Evolutionary conservation across 1,140 invertebrate genomes (phyloP), one percentile per base, ranked within the genome.

Genomic region (Zaprionus ornatus): DNA sequence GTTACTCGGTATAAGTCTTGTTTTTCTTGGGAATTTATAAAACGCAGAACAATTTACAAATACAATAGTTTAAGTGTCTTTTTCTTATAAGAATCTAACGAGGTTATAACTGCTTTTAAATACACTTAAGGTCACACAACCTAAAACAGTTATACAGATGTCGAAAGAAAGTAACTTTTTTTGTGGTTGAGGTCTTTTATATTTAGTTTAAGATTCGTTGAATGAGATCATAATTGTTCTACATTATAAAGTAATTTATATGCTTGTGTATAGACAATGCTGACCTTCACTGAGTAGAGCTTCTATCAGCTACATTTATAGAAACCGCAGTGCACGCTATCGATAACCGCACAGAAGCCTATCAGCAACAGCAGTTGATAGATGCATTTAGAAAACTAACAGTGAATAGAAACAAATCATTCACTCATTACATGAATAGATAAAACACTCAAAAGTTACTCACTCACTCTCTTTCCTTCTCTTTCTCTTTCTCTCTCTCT

Each of bases 41-140:
- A 50, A 21, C 45, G 1, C 19, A 57, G 10, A 21, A 32, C 23
- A 29, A 40, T 12, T 66, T 40, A 19, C 2, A 23, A 48, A 21
- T 50, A 50, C 45, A 23, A 23, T 40, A 25, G 10, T 3, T n/a
- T 17, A 37, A 66, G 12, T 60, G 35, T 2, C 2, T 54, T 54
- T 9, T 45, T 12, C 25, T 45, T 37, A 42, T 1, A 9, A 1
- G 13, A 15, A 15, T 4, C n/a, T 75, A 71, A 75, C 54, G 73
- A 75, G 73, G 25, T 75, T 75, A 23, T 75, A 75, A 75, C 40
- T 63, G 5, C 27, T 37, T 15, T 52, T 32, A 27, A 37, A 17
- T 55, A 23, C 6, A 64, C 21, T 56, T 68, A 23, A 21, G 40
- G 7, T 57, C 15, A 9, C 5, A 42, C 5, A 66, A 42, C 19